Conservation (phyloP, 2,888 invertebrate genomes). For the Marronus borbonicus region DNA sequence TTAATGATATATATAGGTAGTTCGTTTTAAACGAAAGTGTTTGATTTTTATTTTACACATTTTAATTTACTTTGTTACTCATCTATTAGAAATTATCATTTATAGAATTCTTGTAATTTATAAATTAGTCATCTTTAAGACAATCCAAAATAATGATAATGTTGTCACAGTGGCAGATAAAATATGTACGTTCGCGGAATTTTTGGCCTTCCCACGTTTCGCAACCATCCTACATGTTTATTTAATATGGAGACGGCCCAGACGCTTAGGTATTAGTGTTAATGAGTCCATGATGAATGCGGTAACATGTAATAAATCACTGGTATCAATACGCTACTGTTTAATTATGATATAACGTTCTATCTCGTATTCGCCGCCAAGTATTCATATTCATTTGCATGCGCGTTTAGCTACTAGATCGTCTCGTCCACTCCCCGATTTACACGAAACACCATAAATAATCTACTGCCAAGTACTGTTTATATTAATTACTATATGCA, state of each 20-base stretch:
- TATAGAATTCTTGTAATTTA: no score
- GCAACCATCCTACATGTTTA: slow-evolving; percentile 4
- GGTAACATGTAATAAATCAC: slow-evolving; percentile 57
- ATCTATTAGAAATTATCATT: no score
- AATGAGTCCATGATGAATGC: slow-evolving; percentile 55
- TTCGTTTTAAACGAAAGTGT: no score
- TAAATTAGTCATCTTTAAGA: no score
- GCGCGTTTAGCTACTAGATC: slow-evolving; percentile 44
- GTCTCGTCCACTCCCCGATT: slow-evolving; percentile 51
- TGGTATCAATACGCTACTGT: slow-evolving; percentile 57
- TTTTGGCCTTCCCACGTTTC: slow-evolving; percentile 29
- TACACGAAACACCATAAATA: slow-evolving; percentile 51
- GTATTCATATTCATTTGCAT: slow-evolving; percentile 51
- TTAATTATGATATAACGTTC: slow-evolving; percentile 57
- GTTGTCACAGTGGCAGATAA: no score
- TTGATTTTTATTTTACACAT: no score
- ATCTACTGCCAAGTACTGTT: slow-evolving; percentile 47
- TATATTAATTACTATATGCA: slow-evolving; percentile 50
- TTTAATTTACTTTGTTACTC: no score
- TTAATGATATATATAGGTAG: no score
- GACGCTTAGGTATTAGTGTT: slow-evolving; percentile 47
- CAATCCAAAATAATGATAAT: no score
- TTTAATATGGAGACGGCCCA: slow-evolving; percentile 30
- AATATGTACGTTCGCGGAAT: background rate
- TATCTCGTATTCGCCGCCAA: slow-evolving; percentile 50